Evolutionary conservation across 2,888 invertebrate species (phyloP).

Genomic region (Globia sparganii): DNA sequence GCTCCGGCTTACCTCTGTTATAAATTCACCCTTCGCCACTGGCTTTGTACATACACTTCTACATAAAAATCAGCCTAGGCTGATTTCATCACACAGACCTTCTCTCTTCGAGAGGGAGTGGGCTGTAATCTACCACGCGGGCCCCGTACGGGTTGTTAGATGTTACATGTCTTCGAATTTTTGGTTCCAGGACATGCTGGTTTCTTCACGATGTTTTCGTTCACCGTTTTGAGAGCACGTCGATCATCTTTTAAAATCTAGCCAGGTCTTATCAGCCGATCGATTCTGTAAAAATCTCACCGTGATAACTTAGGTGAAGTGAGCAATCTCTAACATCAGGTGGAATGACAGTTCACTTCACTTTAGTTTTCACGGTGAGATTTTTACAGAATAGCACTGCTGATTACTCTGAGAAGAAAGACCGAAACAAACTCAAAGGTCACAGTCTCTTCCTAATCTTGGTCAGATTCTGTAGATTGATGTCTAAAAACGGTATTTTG

Average conservation of each 20-base stretch:
- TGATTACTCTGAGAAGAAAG: background rate
- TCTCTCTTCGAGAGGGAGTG: background rate
- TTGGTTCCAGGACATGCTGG: background rate
- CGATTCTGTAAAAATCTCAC: too few relatives aligned
- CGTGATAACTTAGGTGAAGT: too few relatives aligned
- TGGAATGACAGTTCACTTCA: too few relatives aligned
- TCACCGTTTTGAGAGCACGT: background rate
- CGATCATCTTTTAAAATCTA: background rate
- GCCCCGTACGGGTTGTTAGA: background rate
- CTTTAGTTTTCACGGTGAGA: too few relatives aligned
- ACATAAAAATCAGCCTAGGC: background rate
- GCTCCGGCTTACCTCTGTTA: too few relatives aligned
- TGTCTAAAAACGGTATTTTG: background rate
- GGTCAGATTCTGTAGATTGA: background rate
- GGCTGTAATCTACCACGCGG: background rate
- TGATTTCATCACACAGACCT: too few relatives aligned
- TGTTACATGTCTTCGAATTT: background rate
- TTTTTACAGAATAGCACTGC: too few relatives aligned
- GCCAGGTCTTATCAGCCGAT: background rate
- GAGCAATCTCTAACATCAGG: too few relatives aligned
- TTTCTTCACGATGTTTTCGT: background rate
- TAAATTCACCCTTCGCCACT: too few relatives aligned
- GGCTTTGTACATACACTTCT: background rate
- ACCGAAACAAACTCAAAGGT: background rate
- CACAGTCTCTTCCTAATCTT: background rate